phyloP scores from a whole-genome alignment of 2,113 vertebrate species.

The Plectropomus leopardus region DNA sequence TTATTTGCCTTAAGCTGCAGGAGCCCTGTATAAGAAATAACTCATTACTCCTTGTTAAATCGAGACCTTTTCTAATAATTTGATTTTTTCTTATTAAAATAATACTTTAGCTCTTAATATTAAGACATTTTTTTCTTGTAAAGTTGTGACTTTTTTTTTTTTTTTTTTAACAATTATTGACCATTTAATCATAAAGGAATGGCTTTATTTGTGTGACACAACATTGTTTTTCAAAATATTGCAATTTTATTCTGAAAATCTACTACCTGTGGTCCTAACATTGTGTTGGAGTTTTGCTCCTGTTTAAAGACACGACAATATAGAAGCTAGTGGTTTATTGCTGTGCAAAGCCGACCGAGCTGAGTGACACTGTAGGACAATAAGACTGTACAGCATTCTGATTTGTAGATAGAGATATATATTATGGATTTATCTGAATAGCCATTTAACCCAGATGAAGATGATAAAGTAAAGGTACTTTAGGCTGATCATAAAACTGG shows the following conservation, averaged over 20 bases:
- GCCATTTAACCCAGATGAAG: constrained; percentile 29
- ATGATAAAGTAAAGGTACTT: constrained; percentile 12
- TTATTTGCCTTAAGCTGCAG: too few species aligned
- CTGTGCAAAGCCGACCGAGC: constrained; percentile 39
- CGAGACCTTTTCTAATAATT: too few species aligned
- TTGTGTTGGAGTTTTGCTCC: constrained; percentile 1
- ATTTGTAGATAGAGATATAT: constrained; percentile 40
- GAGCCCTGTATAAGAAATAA: too few species aligned
- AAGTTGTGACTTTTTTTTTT: not conserved
- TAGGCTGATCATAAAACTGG: constrained; percentile 3
- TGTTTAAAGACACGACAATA: constrained; percentile 5
- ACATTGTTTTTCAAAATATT: not conserved
- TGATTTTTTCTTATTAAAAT: too few species aligned
- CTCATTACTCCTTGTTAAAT: too few species aligned
- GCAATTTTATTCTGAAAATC: too few species aligned
- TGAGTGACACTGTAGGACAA: not conserved
- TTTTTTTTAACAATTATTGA: not conserved
- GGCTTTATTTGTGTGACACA: not conserved
- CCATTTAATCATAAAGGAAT: not conserved
- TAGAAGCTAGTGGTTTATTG: constrained; percentile 20
- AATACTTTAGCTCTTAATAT: not conserved
- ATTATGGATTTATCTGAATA: constrained; percentile 31
- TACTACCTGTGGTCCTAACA: not conserved
- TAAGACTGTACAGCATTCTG: constrained; percentile 43
- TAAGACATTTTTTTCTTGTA: not conserved